Evolutionary conservation across 2,113 vertebrate species (phyloP).

Genomic region (Onychostoma macrolepis): DNA sequence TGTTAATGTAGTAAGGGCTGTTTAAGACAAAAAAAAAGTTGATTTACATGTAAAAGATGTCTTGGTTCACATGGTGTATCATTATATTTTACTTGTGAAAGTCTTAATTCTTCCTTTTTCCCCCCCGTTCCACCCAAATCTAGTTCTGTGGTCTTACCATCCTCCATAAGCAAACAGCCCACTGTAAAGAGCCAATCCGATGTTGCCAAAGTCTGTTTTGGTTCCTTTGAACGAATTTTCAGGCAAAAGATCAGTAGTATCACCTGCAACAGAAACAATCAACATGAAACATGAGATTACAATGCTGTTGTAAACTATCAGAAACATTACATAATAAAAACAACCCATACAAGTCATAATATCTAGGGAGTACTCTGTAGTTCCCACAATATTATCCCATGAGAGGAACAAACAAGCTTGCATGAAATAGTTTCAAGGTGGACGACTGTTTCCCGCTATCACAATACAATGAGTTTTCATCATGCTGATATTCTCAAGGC

Average conservation of each 20-base stretch:
- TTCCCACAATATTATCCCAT: slow-evolving; percentile 7
- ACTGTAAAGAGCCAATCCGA: slow-evolving; percentile 91
- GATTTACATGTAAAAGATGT: neutral
- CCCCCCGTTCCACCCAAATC: neutral
- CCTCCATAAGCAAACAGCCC: slow-evolving; percentile 97
- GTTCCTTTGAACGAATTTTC: slow-evolving; percentile 84
- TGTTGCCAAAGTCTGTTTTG: slow-evolving; percentile 83
- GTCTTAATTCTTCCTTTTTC: neutral
- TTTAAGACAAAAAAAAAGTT: neutral
- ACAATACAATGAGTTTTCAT: slow-evolving; percentile 8
- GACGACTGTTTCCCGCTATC: neutral
- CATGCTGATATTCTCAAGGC: neutral
- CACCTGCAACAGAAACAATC: slow-evolving; percentile 73
- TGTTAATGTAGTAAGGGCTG: neutral
- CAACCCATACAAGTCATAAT: slow-evolving; percentile 13
- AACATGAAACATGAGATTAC: slow-evolving; percentile 12
- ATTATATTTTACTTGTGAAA: neutral
- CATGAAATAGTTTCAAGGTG: neutral
- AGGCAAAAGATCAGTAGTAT: slow-evolving; percentile 73
- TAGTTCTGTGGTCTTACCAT: slow-evolving; percentile 79
- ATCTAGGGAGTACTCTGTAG: neutral
- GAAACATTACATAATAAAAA: slow-evolving; percentile 2
- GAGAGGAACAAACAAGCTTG: slow-evolving; percentile 20
- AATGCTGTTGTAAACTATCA: neutral
- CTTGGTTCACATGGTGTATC: neutral